phyloP scores from a whole-genome alignment of 2,888 invertebrate species.

The Pseudolycoriella hygida region DNA sequence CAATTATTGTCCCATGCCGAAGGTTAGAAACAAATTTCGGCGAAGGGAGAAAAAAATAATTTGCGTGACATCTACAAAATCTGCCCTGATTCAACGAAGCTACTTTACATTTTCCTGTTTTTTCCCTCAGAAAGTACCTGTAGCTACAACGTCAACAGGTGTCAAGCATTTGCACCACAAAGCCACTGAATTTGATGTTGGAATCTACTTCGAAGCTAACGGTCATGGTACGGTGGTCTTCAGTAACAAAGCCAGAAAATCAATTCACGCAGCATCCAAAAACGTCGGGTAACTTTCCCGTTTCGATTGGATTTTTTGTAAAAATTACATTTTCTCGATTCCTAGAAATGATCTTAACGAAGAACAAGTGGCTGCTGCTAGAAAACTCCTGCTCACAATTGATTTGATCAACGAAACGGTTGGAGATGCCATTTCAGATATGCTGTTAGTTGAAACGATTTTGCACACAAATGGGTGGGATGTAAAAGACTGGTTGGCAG shows the following conservation, averaged over 20 bases:
- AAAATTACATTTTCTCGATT: too few species aligned
- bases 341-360: slow-evolving; percentile 17
- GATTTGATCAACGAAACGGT: slow-evolving; percentile 87
- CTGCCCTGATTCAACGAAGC: too few species aligned
- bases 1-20: too few species aligned
- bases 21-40: too few species aligned
- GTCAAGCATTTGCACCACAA: slow-evolving; percentile 92
- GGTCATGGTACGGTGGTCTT: slow-evolving; percentile 94
- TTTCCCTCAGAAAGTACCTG: slow-evolving; percentile 61
- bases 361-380: slow-evolving; percentile 35
- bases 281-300: slow-evolving; percentile 9
- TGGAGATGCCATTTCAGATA: slow-evolving; percentile 93
- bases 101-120: too few species aligned
- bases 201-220: slow-evolving; percentile 98
- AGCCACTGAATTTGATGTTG: slow-evolving; percentile 80
- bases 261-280: slow-evolving; percentile 29
- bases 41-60: too few species aligned
- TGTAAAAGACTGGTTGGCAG: slow-evolving; percentile 57
- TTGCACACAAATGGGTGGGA: slow-evolving; percentile 67
- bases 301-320: too few species aligned
- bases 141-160: slow-evolving; percentile 83
- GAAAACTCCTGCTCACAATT: slow-evolving; percentile 47
- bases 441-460: slow-evolving; percentile 84
- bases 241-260: slow-evolving; percentile 45
- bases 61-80: too few species aligned